phyloP scores from a whole-genome alignment of 2,888 invertebrate species.

The Macrosiphum euphorbiae region DNA sequence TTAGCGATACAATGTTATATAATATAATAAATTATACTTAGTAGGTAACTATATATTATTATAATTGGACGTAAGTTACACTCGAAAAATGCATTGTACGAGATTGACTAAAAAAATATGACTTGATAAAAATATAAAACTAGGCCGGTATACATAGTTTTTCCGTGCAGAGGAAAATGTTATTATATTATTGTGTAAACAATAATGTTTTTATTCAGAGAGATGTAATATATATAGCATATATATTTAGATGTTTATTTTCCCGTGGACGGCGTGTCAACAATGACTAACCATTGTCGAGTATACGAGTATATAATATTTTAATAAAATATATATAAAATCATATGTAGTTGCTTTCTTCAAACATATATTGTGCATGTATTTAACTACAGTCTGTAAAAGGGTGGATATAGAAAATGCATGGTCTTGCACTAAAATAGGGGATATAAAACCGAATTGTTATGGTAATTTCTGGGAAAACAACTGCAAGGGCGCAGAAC shows the following conservation, averaged over 20 bases:
- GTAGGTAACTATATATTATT: background rate
- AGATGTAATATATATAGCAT: background rate
- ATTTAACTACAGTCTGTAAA: background rate
- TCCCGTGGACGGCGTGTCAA: background rate
- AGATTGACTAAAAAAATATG: background rate
- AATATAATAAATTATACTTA: background rate
- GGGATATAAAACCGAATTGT: constrained; percentile 38
- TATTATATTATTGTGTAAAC: background rate
- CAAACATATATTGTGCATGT: background rate
- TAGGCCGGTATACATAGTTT: background rate
- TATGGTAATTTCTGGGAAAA: constrained; percentile 42
- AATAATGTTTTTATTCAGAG: background rate
- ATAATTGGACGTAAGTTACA: background rate
- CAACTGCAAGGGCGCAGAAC: background rate
- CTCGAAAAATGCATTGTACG: background rate
- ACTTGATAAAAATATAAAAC: background rate
- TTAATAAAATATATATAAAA: background rate
- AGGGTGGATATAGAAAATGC: background rate
- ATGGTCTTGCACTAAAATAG: background rate
- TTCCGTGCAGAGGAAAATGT: background rate
- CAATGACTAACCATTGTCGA: background rate
- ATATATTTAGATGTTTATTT: constrained; percentile 5
- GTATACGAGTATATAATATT: background rate
- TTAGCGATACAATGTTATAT: background rate
- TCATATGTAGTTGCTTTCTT: background rate